Percentiles rank a stretch among this genome's conserved stretches.
These are phyloP conservation scores for Drosophila kurseongensis DNA, from an alignment of 1,140 invertebrate species.

Conservation along the genomic window DNA sequence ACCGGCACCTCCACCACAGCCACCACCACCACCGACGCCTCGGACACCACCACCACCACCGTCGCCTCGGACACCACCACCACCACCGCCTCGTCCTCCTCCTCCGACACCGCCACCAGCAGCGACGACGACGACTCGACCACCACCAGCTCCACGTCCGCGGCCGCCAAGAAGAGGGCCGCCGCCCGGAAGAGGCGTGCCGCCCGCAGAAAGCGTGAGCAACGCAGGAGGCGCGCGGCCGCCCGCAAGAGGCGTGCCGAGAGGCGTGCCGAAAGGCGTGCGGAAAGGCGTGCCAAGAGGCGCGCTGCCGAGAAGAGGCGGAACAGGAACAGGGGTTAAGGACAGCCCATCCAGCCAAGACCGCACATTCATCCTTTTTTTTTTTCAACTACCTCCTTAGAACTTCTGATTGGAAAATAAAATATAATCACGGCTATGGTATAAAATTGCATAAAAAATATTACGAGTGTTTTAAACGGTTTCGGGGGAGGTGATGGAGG, in stretches of 20 bases:
- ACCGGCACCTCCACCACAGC: background rate
- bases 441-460: conserved; percentile 22
- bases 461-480: background rate
- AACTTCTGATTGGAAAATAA: background rate
- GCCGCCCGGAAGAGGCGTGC: conserved; percentile 7
- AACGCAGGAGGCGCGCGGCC: background rate
- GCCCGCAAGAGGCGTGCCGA: conserved; percentile 8
- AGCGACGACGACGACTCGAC: no score
- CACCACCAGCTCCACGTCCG: conserved; percentile 2
- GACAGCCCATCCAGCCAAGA: background rate
- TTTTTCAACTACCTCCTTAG: background rate
- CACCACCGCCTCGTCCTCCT: background rate
- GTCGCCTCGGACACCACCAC: background rate
- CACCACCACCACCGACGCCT: background rate
- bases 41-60: background rate
- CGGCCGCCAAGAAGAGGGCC: background rate
- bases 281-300: no score
- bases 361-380: conserved; percentile 6
- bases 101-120: conserved; percentile 7
- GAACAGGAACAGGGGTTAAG: conserved; percentile 20
- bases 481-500: background rate
- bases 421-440: conserved; percentile 18
- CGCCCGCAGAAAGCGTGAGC: conserved; percentile 1
- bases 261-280: conserved; percentile 1
- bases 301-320: background rate